These are phyloP conservation scores for Alfaro cultratus DNA, from an alignment of 2,797 vertebrate species.

Conservation along the genomic window DNA sequence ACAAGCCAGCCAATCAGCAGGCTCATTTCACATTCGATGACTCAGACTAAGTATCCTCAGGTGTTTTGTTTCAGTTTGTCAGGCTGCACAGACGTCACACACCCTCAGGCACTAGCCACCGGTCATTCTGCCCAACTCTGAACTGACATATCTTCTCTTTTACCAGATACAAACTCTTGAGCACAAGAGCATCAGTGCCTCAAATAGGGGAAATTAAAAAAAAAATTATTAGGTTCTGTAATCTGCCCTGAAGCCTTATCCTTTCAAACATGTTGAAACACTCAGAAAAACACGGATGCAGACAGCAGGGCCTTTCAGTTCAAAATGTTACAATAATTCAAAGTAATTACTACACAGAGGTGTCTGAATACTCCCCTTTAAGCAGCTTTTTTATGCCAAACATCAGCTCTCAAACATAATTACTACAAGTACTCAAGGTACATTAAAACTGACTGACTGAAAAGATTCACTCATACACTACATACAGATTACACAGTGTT, in stretches of 20 bases:
- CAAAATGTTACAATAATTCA: slow-evolving; percentile 50
- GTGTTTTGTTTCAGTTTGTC: slow-evolving; percentile 48
- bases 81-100: slow-evolving; percentile 40
- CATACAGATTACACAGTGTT: slow-evolving; percentile 9
- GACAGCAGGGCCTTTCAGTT: slow-evolving; percentile 5
- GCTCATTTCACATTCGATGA: neutral
- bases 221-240: slow-evolving; percentile 23
- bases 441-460: slow-evolving; percentile 37
- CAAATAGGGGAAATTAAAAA: neutral
- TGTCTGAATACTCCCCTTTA: slow-evolving; percentile 53
- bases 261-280: slow-evolving; percentile 8
- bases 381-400: slow-evolving; percentile 55
- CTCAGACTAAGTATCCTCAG: slow-evolving; percentile 24
- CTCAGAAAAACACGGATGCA: slow-evolving; percentile 10
- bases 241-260: slow-evolving; percentile 30
- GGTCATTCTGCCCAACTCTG: slow-evolving; percentile 49
- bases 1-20: neutral
- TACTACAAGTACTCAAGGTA: slow-evolving; percentile 51
- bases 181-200: slow-evolving; percentile 4
- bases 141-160: slow-evolving; percentile 37
- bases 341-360: slow-evolving; percentile 48
- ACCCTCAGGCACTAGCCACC: slow-evolving; percentile 43
- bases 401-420: slow-evolving; percentile 57
- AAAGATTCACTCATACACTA: slow-evolving; percentile 16
- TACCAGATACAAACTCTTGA: slow-evolving; percentile 12